phyloP scores from a whole-genome alignment of 1,140 invertebrate species.

The Venturia canescens region DNA sequence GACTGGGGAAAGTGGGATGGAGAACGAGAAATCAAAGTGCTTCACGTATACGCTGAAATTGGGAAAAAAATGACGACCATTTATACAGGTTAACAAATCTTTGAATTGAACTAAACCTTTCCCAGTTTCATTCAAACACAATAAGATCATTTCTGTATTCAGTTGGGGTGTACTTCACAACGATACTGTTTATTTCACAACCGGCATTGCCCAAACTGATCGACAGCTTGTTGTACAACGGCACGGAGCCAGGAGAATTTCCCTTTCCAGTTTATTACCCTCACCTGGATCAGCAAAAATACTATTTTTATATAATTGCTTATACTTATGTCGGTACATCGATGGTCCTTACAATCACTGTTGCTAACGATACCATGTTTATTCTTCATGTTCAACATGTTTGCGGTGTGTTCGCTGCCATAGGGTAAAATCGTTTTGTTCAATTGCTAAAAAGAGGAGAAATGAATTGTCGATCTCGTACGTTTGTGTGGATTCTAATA shows the following conservation, averaged over 20 bases:
- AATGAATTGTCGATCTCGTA: too few species aligned
- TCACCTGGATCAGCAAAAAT: conserved; percentile 39
- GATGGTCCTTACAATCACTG: neutral
- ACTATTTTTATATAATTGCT: conserved; percentile 35
- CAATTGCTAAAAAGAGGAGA: neutral
- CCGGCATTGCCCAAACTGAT: conserved; percentile 37
- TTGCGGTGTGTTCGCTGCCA: conserved; percentile 47
- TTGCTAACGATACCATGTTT: conserved; percentile 38
- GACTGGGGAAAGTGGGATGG: conserved; percentile 24
- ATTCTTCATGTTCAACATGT: conserved; percentile 38
- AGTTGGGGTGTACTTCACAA: conserved; percentile 8
- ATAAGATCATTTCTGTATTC: neutral
- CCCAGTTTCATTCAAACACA: neutral
- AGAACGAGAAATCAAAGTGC: conserved; percentile 14
- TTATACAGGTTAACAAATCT: conserved; percentile 1
- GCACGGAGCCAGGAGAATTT: conserved; percentile 24
- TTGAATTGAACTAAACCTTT: too few species aligned
- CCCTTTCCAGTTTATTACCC: conserved; percentile 41
- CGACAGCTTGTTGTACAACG: conserved; percentile 32
- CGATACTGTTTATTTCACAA: conserved; percentile 30
- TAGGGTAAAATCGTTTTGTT: conserved; percentile 45
- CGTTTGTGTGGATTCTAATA: too few species aligned
- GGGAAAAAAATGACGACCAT: conserved; percentile 36
- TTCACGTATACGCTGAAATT: conserved; percentile 11
- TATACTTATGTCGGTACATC: conserved; percentile 24